Base-by-base conservation (phyloP, 2,113 vertebrate genomes). In the Cinclus mexicanus region DNA sequence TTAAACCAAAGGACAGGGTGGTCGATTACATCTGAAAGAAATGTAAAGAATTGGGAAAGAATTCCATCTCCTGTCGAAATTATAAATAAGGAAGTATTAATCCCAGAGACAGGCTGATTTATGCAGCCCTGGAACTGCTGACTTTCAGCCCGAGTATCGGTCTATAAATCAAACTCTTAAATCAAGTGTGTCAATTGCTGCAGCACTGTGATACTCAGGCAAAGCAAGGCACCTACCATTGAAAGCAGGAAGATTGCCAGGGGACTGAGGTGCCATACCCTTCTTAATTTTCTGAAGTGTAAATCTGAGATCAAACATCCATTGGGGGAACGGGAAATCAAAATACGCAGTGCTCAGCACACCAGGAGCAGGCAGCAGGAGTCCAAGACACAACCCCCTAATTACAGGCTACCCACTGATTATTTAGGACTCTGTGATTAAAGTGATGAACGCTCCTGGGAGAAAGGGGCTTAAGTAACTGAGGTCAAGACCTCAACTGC, bases 1-100 rank as follows among this genome's bases (percentile, higher is more conserved):
- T 94, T 86, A 96, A 97, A 97, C 95, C 97, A 94, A 95, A 97
- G 96, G 96, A 94, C 97, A 97, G 89, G 89, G 95, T 96, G 94
- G 94, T 94, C 97, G 96, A 88, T 91, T 95, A 83, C 86, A 95
- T 96, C 83, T 94, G 92, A 94, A 95, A 95, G 94, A 93, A 97
- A 97, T 92, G 94, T 94, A 95, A 95, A 97, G 95, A 96, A 97
- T 65, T 84, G 94, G 87, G 96, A 96, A 97, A 91, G 96, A 97
- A 97, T 97, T 97, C 95, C 95, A 97, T 94, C 96, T 95, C 97
- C 89, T 89, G 93, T 93, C 83, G 47, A 90, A 97, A 95, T 96
- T 91, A 94, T 86, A 96, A 97, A 94, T 94, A 96, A 97, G 90
- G 92, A 97, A 97, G 86, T 90, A 97, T 95, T 95, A 96, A 94